A percentile compares a stretch with the other conserved stretches of the same genome.
Evolutionary conservation across 2,888 invertebrate genomes (phyloP).

Genomic region (Phyto melanocephala): DNA sequence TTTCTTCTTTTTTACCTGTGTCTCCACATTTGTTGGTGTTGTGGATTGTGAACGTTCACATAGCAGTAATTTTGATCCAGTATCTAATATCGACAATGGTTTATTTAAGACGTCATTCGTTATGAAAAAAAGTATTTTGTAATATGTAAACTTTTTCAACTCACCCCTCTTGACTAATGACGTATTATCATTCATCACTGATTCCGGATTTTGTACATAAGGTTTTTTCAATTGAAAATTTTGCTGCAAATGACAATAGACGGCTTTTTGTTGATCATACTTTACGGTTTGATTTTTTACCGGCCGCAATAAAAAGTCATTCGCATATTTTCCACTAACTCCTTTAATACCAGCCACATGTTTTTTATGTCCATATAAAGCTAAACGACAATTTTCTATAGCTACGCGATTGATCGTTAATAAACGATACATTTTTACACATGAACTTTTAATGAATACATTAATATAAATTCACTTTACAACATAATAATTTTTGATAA

Average conservation of each 20-base stretch:
- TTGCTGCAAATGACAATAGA: conserved; percentile 50
- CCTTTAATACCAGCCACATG: conserved; percentile 40
- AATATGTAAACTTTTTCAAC: background rate
- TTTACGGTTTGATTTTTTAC: conserved; percentile 23
- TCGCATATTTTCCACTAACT: conserved; percentile 48
- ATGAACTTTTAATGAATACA: background rate
- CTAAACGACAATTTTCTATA: conserved; percentile 69
- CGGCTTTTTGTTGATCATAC: background rate
- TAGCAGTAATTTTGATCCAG: background rate
- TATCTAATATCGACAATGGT: background rate
- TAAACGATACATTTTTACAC: conserved; percentile 74
- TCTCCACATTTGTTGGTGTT: conserved; percentile 70
- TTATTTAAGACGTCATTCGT: background rate
- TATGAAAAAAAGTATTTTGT: background rate
- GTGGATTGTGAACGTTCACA: conserved; percentile 72
- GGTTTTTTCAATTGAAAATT: background rate
- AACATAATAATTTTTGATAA: conserved; percentile 13
- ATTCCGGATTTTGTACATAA: background rate
- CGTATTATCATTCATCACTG: background rate
- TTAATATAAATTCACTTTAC: background rate
- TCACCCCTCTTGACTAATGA: conserved; percentile 7
- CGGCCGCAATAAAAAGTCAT: conserved; percentile 66
- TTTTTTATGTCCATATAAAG: conserved; percentile 57
- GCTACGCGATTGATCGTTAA: conserved; percentile 70
- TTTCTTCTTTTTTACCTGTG: conserved; percentile 66